Base-by-base conservation (phyloP, 1,140 invertebrate species). In the Pogonomyrmex barbatus region DNA sequence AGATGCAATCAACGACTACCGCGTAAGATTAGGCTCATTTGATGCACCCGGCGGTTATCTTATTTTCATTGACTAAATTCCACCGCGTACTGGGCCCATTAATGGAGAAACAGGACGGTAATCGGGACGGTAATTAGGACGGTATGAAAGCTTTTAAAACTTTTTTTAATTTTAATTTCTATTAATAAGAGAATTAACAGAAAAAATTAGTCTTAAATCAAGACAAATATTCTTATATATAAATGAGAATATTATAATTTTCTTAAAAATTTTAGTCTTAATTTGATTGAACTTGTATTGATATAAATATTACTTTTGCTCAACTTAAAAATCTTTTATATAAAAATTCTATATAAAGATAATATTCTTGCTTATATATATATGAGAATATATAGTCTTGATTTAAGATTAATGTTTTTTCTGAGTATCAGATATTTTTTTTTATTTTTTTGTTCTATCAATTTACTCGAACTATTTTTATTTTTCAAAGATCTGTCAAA, bases 31-130 rank as follows among this genome's bases (percentile, higher is more conserved):
- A 82, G 68, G 60, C 81, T 67, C 58, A 62, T 79, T 36, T n/a
- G 71, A 71, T 75, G 24, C 42, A 4, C 24, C 45, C 14, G 50
- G 65, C 81, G 36, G 33, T 50, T 24, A 73, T 77, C 85, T 89
- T 83, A 85, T 45, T 89, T 88, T 85, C 89, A 89, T 89, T 88
- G 58, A 89, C 47, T 42, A 83, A 89, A 89, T 91, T 56, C 58
- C 24, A 24, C 47, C 3, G 12, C 68, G 39, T 82, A 68, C 56
- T 71, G 58, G 52, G n/a, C 10, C 10, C 68, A n/a, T 12, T 10
- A 36, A 50, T 60, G 17, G 24, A 24, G 24, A 24, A 24, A 24
- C 24, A 24, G 24, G 24, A 24, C 24, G 24, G 24, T 58, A 2
- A 24, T 17, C 10, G 33, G 75, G 24, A 39, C 54, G 4, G 17